Percentiles rank a stretch among this genome's conserved stretches.
Conservation (phyloP, 2,113 vertebrate genomes). For the Bos javanicus region DNA sequence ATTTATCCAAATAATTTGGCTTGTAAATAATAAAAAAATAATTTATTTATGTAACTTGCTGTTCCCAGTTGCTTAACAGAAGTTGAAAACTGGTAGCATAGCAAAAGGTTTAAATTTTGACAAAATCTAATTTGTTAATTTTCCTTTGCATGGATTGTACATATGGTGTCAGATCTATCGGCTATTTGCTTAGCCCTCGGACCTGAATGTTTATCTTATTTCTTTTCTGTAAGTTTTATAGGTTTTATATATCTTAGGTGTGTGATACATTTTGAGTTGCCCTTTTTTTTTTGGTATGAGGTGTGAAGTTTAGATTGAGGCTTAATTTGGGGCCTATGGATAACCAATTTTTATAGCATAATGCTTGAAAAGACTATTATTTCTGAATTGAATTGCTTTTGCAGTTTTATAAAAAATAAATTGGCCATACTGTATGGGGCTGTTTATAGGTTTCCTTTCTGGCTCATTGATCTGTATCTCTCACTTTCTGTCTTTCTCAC, state of each 20-base stretch:
- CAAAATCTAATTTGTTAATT: neutral
- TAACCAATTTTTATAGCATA: neutral
- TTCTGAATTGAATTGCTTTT: conserved; percentile 1
- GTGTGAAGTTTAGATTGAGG: neutral
- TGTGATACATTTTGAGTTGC: neutral
- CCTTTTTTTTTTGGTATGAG: neutral
- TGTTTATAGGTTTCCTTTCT: neutral
- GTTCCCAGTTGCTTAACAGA: neutral
- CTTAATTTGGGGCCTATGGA: neutral
- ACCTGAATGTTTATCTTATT: neutral
- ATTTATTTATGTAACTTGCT: neutral
- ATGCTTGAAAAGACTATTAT: neutral
- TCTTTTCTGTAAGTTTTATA: neutral
- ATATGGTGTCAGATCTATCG: neutral
- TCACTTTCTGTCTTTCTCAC: neutral
- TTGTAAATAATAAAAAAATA: too few relatives aligned
- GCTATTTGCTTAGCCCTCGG: neutral
- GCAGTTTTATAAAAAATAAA: neutral
- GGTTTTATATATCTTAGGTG: neutral
- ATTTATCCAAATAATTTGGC: too few relatives aligned
- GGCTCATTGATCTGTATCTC: neutral
- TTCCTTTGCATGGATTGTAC: neutral
- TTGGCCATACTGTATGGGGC: neutral
- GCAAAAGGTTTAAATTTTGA: neutral
- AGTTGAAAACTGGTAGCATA: neutral